Conservation (phyloP, 1,140 invertebrate genomes). For the Caerostris extrusa region DNA sequence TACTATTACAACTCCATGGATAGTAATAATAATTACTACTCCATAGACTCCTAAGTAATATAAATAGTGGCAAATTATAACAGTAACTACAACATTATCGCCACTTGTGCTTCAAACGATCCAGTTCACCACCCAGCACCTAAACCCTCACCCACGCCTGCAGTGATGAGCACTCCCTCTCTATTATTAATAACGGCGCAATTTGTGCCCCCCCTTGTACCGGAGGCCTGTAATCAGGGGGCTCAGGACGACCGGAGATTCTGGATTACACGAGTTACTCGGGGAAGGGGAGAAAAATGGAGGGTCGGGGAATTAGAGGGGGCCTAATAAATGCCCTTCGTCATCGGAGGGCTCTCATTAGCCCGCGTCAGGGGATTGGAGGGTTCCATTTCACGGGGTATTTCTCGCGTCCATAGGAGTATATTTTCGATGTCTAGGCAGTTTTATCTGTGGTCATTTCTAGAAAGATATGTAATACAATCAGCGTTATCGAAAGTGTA, state of each 20-base stretch:
- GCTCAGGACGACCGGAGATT: slow-evolving; percentile 65
- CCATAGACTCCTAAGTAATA: too few species aligned
- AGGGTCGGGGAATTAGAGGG: slow-evolving; percentile 27
- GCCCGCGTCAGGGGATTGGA: neutral
- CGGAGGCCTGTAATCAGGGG: slow-evolving; percentile 34
- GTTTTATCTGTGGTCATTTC: too few species aligned
- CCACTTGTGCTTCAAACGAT: neutral
- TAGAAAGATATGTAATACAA: too few species aligned
- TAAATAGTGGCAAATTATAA: too few species aligned
- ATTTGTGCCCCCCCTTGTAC: neutral
- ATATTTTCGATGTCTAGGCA: too few species aligned
- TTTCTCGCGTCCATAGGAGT: too few species aligned
- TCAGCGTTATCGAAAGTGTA: too few species aligned
- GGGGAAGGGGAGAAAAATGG: slow-evolving; percentile 42
- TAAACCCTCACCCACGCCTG: neutral
- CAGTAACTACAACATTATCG: too few species aligned
- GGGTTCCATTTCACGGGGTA: too few species aligned
- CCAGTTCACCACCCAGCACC: neutral
- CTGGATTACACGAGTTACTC: slow-evolving; percentile 65
- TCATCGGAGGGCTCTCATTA: slow-evolving; percentile 51
- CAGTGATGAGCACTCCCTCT: neutral
- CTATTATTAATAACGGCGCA: neutral
- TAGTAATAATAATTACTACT: too few species aligned
- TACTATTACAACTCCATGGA: too few species aligned
- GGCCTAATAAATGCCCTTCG: slow-evolving; percentile 54